These are phyloP conservation scores for Eupithecia vulgata DNA, from an alignment of 2,888 invertebrate species.

Conservation along the genomic window DNA sequence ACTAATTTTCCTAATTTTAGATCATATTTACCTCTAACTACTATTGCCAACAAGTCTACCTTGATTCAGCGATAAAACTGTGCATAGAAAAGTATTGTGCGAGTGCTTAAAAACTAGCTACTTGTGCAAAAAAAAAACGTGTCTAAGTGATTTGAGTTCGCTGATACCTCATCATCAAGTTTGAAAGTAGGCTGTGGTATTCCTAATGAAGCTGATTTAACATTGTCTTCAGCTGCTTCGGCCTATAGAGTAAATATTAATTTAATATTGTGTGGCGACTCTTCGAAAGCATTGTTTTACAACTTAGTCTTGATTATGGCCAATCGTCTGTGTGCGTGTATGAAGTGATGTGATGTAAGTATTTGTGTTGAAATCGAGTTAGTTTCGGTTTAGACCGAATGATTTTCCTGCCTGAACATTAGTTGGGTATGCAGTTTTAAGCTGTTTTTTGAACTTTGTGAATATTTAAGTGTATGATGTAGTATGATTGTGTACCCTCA, in stretches of 20 bases:
- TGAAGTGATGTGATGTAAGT: slow-evolving; percentile 33
- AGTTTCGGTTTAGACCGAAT: neutral
- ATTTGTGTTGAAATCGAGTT: slow-evolving; percentile 9
- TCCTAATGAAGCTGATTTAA: slow-evolving; percentile 68
- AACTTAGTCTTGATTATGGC: slow-evolving; percentile 29
- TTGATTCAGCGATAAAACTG: slow-evolving; percentile 36
- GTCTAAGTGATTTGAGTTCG: slow-evolving; percentile 49
- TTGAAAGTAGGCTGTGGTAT: slow-evolving; percentile 71
- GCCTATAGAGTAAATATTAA: slow-evolving; percentile 75
- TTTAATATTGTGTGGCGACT: slow-evolving; percentile 67
- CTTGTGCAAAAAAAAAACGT: slow-evolving; percentile 36
- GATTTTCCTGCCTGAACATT: slow-evolving; percentile 5
- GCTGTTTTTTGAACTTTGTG: slow-evolving; percentile 19
- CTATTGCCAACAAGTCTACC: slow-evolving; percentile 24
- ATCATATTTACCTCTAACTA: slow-evolving; percentile 33
- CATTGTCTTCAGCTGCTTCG: slow-evolving; percentile 68
- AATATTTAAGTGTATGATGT: slow-evolving; percentile 5
- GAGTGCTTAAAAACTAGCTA: slow-evolving; percentile 45
- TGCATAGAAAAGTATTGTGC: slow-evolving; percentile 49
- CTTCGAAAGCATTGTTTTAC: slow-evolving; percentile 53
- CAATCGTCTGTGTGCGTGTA: slow-evolving; percentile 45
- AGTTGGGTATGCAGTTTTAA: slow-evolving; percentile 9
- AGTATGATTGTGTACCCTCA: slow-evolving; percentile 60
- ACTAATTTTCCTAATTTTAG: slow-evolving; percentile 23
- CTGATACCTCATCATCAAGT: slow-evolving; percentile 77